Evolutionary conservation across 2,113 vertebrate species (phyloP).

Genomic region (Malurus cyaneus): DNA sequence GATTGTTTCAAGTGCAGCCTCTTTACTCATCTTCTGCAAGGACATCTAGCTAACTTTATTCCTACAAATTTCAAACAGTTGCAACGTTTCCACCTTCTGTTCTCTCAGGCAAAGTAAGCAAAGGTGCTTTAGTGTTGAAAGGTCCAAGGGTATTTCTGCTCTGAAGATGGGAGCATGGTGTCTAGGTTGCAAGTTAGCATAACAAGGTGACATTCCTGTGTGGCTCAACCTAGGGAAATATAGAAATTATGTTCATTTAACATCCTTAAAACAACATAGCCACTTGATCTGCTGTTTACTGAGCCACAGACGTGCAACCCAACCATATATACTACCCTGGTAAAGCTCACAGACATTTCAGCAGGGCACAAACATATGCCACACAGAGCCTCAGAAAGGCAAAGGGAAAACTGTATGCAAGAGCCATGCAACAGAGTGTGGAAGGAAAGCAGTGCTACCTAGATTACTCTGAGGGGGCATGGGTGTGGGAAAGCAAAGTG

Average conservation of each 20-base stretch:
- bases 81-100: neutral
- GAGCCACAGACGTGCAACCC: neutral
- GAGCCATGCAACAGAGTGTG: rapidly evolving
- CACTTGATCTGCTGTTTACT: neutral
- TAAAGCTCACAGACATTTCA: neutral
- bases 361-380: too few relatives aligned
- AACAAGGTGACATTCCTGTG: neutral
- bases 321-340: neutral
- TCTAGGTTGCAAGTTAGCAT: neutral
- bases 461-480: neutral
- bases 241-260: neutral
- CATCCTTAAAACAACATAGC: rapidly evolving
- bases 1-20: neutral
- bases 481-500: rapidly evolving
- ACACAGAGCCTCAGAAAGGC: neutral
- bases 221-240: neutral
- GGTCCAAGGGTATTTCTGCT: neutral
- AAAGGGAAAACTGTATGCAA: neutral
- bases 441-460: neutral
- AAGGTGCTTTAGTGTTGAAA: neutral
- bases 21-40: neutral
- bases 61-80: neutral
- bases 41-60: neutral
- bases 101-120: neutral
- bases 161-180: neutral